Evolutionary conservation across 2,797 vertebrate genomes (phyloP).

Genomic region (Sciaenops ocellatus): DNA sequence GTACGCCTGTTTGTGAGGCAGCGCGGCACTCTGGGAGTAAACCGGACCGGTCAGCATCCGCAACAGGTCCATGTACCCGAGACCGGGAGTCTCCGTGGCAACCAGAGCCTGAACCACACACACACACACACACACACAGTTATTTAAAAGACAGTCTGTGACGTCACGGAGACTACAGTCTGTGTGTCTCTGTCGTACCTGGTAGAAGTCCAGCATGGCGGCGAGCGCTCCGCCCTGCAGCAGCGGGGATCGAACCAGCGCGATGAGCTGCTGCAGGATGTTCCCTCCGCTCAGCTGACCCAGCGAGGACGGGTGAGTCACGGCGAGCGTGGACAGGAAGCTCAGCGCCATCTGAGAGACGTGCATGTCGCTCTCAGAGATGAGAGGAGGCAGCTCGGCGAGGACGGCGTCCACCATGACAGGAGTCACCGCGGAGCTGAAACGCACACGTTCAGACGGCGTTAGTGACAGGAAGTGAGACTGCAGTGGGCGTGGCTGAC

Average conservation of each 20-base stretch:
- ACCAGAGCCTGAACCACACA: slow-evolving; percentile 90
- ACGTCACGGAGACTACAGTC: too few species aligned
- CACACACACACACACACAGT: slow-evolving; percentile 3
- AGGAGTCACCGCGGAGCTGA: slow-evolving; percentile 87
- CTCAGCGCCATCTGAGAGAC: slow-evolving; percentile 99
- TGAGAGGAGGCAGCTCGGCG: slow-evolving; percentile 96
- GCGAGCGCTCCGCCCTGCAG: slow-evolving; percentile 97
- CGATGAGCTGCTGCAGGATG: slow-evolving; percentile 96
- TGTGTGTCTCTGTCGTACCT: slow-evolving; percentile 53
- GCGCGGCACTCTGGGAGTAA: slow-evolving; percentile 94
- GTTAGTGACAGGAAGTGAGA: neutral
- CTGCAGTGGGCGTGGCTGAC: neutral
- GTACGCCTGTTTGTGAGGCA: slow-evolving; percentile 99
- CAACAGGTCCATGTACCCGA: slow-evolving; percentile 98
- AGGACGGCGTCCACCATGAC: slow-evolving; percentile 98
- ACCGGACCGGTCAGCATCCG: slow-evolving; percentile 98
- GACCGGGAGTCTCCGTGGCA: slow-evolving; percentile 91
- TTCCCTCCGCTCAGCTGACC: slow-evolving; percentile 94
- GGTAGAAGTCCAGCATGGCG: slow-evolving; percentile 97
- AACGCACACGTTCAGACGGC: neutral
- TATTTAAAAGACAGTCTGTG: too few species aligned
- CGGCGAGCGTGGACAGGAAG: slow-evolving; percentile 97
- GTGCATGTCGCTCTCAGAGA: slow-evolving; percentile 99
- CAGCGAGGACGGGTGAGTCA: slow-evolving; percentile 96
- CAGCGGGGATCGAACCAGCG: slow-evolving; percentile 94